Base-by-base conservation (phyloP, 2,888 invertebrate species). In the Eumerus sabulonum region DNA sequence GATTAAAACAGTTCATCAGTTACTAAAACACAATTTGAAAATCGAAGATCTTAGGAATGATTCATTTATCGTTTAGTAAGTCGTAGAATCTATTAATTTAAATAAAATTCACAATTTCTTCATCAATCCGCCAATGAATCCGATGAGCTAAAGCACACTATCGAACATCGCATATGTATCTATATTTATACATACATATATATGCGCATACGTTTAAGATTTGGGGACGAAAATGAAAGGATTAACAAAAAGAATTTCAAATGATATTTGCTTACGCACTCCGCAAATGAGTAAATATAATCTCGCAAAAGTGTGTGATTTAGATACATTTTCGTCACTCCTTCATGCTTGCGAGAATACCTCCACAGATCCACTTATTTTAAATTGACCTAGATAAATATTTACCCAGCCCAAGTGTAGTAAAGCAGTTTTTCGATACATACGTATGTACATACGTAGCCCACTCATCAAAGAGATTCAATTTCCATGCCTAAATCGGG, bases 311-410 rank as follows among this genome's bases (percentile, higher is more conserved):
- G 67, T 62, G 54, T 70, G 62, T 19, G 19, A 62, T 48, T 50
- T 18, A 38, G 17, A 48, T 18, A 44, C n/a, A 9, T 27, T 14
- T 48, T 14, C 16, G 3, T 47, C 11, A 4, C 18, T 42, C 12
- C 38, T 19, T 7, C 11, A 38, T 27, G 17, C 1, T 16, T 14
- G 5, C 11, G 0, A 14, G 40, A 14, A 7, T 13, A 45, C 42
- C 42, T 12, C 48, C 27, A 7, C 27, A 27, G 27, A 27, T 27
- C 2, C 27, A 27, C 51, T 14, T 38, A 44, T 50, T 35, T 42
- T 54, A 71, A 47, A 38, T 57, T 77, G 77, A 77, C 77, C 72
- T 67, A 77, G 67, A 77, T 72, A 77, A 77, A 77, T 77, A 77
- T 77, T 77, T 77, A 18, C 62, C 16, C 45, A 11, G 3, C 56